These are phyloP conservation scores for Diogma glabrata DNA, from an alignment of 2,888 invertebrate genomes.

Conservation along the genomic window DNA sequence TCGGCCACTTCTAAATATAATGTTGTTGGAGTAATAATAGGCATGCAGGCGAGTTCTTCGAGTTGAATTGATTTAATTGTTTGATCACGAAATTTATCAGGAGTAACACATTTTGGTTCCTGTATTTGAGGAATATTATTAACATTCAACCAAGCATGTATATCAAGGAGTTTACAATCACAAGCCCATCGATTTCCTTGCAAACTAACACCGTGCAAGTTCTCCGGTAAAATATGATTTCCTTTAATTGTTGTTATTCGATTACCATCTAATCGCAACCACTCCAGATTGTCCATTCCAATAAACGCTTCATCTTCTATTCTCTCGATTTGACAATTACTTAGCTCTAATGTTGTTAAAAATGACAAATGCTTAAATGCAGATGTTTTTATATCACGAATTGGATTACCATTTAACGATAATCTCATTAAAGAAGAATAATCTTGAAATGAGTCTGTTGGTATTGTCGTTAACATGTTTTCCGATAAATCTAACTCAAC, in stretches of 20 bases:
- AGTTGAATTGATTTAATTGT: constrained; percentile 54
- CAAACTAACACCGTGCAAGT: constrained; percentile 65
- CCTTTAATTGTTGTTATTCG: constrained; percentile 60
- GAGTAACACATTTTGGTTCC: constrained; percentile 66
- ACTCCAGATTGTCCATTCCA: constrained; percentile 69
- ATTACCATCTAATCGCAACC: constrained; percentile 75
- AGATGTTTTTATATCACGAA: constrained; percentile 55
- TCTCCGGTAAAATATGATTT: constrained; percentile 58
- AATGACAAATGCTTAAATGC: constrained; percentile 64
- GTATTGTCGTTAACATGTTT: constrained; percentile 66
- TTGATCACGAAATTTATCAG: constrained; percentile 52
- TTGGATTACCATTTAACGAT: constrained; percentile 69
- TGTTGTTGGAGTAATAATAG: constrained; percentile 63
- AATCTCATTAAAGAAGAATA: constrained; percentile 74
- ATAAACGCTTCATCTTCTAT: constrained; percentile 72
- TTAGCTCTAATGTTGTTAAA: constrained; percentile 69
- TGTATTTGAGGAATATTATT: constrained; percentile 66
- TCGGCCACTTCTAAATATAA: constrained; percentile 65
- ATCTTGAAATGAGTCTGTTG: constrained; percentile 65
- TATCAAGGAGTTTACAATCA: constrained; percentile 67
- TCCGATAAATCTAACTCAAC: constrained; percentile 80
- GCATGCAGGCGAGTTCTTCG: constrained; percentile 68
- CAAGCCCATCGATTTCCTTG: constrained; percentile 85
- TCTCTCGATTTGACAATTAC: constrained; percentile 63
- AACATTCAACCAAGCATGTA: constrained; percentile 66